phyloP scores from a whole-genome alignment of 2,888 invertebrate genomes.

The Portevinia maculata region DNA sequence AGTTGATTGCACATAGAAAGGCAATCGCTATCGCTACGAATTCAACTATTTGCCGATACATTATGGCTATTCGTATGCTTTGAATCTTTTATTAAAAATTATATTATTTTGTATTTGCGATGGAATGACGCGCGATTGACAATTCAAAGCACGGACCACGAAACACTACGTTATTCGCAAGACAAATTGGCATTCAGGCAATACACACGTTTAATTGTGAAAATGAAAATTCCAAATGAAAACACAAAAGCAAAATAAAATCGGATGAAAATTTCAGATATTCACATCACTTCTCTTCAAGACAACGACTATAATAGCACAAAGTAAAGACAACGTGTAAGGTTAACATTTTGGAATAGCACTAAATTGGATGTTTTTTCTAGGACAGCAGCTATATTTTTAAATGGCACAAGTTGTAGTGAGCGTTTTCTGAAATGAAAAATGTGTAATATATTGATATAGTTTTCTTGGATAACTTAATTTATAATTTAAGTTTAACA shows the following conservation, averaged over 20 bases:
- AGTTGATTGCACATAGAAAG: slow-evolving; percentile 47
- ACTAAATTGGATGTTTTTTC: slow-evolving; percentile 30
- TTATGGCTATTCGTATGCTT: slow-evolving; percentile 48
- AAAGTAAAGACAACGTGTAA: slow-evolving; percentile 25
- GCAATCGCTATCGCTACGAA: slow-evolving; percentile 56
- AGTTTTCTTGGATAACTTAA: neutral
- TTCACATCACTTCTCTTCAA: slow-evolving; percentile 41
- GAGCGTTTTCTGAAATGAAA: slow-evolving; percentile 21
- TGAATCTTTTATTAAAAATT: slow-evolving; percentile 25
- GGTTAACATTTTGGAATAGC: slow-evolving; percentile 3
- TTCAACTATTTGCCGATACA: slow-evolving; percentile 71
- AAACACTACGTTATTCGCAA: slow-evolving; percentile 40
- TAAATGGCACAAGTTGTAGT: neutral
- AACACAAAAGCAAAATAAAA: neutral
- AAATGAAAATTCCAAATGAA: slow-evolving; percentile 30
- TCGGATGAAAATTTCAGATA: neutral
- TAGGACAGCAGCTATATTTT: slow-evolving; percentile 9
- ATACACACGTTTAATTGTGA: slow-evolving; percentile 45
- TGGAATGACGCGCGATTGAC: slow-evolving; percentile 44
- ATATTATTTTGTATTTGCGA: slow-evolving; percentile 34
- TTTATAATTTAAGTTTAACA: too few relatives aligned
- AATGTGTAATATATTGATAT: neutral
- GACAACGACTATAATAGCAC: slow-evolving; percentile 26
- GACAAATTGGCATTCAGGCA: slow-evolving; percentile 57
- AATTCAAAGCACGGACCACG: slow-evolving; percentile 63